Percentiles rank a stretch among this genome's conserved stretches.
phyloP scores from a whole-genome alignment of 2,113 vertebrate genomes.

The Hemiprocne comata region DNA sequence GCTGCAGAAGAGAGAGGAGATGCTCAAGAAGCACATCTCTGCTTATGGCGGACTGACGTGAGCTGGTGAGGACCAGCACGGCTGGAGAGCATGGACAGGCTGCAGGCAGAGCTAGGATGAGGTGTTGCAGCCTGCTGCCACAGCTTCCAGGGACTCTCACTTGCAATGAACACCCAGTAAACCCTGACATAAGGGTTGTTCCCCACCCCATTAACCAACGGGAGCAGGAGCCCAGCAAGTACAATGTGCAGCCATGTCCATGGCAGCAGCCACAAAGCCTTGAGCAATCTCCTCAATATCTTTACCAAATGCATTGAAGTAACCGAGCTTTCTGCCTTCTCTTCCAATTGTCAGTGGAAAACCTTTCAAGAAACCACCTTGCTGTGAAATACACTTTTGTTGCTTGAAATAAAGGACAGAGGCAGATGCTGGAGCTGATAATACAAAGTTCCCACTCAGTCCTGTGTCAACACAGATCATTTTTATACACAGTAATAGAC shows the following conservation, averaged over 20 bases:
- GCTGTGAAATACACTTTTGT: constrained; percentile 51
- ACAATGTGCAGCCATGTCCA: background rate
- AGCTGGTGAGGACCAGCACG: background rate
- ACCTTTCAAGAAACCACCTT: constrained; percentile 56
- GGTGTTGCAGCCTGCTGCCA: background rate
- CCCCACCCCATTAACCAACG: fast-evolving
- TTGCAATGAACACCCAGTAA: background rate
- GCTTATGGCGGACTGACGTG: fast-evolving
- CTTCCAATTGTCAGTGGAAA: constrained; percentile 29
- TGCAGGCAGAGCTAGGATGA: background rate
- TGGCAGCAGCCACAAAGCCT: background rate
- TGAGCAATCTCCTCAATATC: background rate
- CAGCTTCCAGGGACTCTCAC: fast-evolving
- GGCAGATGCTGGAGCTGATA: constrained; percentile 42
- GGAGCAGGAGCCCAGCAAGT: background rate
- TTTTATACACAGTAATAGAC: constrained; percentile 45
- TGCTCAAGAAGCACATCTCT: background rate
- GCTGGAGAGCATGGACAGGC: fast-evolving
- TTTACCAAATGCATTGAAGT: background rate
- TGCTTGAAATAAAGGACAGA: constrained; percentile 50
- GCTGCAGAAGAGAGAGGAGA: background rate
- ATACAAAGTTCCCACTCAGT: constrained; percentile 46
- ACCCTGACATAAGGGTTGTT: background rate
- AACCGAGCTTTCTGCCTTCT: constrained; percentile 1
- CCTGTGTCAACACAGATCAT: constrained; percentile 60